Evolutionary conservation across 2,888 invertebrate species (phyloP).

Genomic region (Campaea margaritaria): DNA sequence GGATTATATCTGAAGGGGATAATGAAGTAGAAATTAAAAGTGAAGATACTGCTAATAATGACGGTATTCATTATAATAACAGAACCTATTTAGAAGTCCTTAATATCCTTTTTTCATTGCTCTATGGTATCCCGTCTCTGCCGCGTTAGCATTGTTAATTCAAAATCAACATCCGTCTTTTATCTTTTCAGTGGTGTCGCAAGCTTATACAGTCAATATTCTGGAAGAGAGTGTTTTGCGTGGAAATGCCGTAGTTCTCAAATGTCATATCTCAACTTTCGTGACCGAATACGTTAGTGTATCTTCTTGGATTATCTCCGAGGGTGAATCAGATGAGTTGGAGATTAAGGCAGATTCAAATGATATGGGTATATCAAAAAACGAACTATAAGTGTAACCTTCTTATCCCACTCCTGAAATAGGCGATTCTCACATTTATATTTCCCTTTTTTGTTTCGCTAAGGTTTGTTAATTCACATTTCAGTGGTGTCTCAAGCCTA

Average conservation of each 20-base stretch:
- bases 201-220: conserved; percentile 94
- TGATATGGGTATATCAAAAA: conserved; percentile 67
- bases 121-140: neutral
- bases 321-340: conserved; percentile 80
- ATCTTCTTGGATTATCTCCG: conserved; percentile 94
- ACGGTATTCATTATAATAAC: conserved; percentile 57
- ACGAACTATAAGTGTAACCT: conserved; percentile 25
- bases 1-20: conserved; percentile 88
- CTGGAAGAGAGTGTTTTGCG: conserved; percentile 96
- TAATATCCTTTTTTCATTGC: conserved; percentile 34
- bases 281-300: conserved; percentile 96
- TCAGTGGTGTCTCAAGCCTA: conserved; percentile 96
- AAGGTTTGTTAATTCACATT: conserved; percentile 51
- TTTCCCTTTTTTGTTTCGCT: neutral
- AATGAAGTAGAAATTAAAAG: conserved; percentile 67
- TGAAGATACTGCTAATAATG: conserved; percentile 58
- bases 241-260: conserved; percentile 95
- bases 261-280: conserved; percentile 97
- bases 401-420: conserved; percentile 40
- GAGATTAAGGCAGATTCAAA: conserved; percentile 78
- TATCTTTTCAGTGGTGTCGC: conserved; percentile 91
- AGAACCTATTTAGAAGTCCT: conserved; percentile 20
- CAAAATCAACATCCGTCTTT: conserved; percentile 26
- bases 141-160: neutral
- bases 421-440: neutral